Evolutionary conservation across 2,113 vertebrate species (phyloP).

Genomic region (Tachysurus fulvidraco): DNA sequence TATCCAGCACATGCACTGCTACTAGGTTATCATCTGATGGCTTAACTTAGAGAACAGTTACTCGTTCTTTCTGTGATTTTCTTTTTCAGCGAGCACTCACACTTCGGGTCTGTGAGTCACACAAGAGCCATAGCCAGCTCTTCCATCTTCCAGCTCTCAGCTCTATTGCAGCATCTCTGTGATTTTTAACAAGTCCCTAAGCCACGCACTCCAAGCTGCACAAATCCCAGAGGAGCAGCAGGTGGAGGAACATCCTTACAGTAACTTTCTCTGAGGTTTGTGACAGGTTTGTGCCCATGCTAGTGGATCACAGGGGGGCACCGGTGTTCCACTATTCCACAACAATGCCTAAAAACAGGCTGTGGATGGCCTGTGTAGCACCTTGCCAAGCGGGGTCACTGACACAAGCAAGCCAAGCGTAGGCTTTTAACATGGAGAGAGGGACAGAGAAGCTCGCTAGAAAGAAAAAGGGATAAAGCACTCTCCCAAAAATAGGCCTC

Average conservation of each 20-base stretch:
- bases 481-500: constrained; percentile 71
- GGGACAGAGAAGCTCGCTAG: constrained; percentile 63
- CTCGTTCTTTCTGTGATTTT: constrained; percentile 32
- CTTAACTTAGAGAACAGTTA: constrained; percentile 22
- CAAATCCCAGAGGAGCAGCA: constrained; percentile 51
- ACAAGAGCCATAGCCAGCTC: constrained; percentile 33
- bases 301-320: constrained; percentile 20
- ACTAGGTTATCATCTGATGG: background rate
- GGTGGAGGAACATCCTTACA: constrained; percentile 40
- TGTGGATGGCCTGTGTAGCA: constrained; percentile 53
- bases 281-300: background rate
- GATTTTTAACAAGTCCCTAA: constrained; percentile 55
- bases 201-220: constrained; percentile 27
- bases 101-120: constrained; percentile 35
- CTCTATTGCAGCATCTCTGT: constrained; percentile 45
- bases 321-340: background rate
- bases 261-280: constrained; percentile 33
- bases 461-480: constrained; percentile 68
- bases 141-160: constrained; percentile 45
- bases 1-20: background rate
- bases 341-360: constrained; percentile 13
- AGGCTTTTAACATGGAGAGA: constrained; percentile 64
- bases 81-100: constrained; percentile 21
- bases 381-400: constrained; percentile 58
- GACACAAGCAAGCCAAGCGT: constrained; percentile 53